Evolutionary conservation across 2,797 vertebrate genomes (phyloP), one percentile per base, ranked within the genome.

Genomic region (Hafferia zeledoni): DNA sequence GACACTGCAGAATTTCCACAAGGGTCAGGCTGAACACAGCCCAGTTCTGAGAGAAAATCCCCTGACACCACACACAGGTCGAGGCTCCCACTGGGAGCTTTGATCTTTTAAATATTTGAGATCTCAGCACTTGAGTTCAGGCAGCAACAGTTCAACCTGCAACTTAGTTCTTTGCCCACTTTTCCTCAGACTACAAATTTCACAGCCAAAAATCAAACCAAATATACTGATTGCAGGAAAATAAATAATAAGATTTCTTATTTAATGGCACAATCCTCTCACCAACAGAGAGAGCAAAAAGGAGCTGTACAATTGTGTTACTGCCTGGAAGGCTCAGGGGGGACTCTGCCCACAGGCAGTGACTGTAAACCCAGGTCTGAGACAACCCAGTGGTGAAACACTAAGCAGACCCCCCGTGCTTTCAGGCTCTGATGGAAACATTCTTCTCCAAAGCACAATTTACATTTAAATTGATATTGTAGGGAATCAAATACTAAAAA

Each of bases 371-470:
- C 52, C 81, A 20, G 44, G 57, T 10, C 78, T 82, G 69, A 77
- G 70, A 75, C 11, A 90, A 89, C 25, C 68, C 55, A 9, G 85
- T 60, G 87, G 59, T 60, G 90, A 88, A 95, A 72, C 37, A 37
- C 67, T 35, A 9, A 76, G 46, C 60, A 80, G 17, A 63, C 25
- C 84, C 52, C 41, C 53, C 37, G 22, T 7, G 41, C 60, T 74
- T 75, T 56, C 80, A 89, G 78, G 57, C 35, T 75, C 52, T n/a
- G 76, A 92, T 46, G 59, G 69, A 77, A 91, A 43, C 16, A 57
- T 74, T 77, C 80, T 68, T 64, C 69, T 90, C 83, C 69, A 69
- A 89, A 94, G 64, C 35, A 95, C 76, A 81, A 87, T 79, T 94
- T 90, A 88, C 69, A 81, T 91, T 76, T 83, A 71, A 92, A 94